Evolutionary conservation across 2,888 invertebrate genomes (phyloP).

Genomic region (Drosophila koepferae): DNA sequence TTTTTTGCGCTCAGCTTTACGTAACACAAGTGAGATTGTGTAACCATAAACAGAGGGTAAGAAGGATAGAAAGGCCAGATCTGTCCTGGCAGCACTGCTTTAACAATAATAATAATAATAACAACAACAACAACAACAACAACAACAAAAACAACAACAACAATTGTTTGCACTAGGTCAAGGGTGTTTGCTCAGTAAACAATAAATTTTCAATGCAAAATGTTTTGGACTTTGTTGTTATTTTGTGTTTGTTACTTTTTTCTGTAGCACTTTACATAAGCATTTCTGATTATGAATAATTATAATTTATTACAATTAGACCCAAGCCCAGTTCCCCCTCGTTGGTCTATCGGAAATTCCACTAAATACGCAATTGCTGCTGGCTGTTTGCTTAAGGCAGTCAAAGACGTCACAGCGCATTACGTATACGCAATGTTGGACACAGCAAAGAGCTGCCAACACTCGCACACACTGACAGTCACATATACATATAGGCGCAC

Average conservation of each 20-base stretch:
- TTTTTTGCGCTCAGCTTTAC: constrained; percentile 68
- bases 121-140: neutral
- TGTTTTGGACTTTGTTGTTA: constrained; percentile 1
- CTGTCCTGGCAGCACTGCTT: constrained; percentile 2
- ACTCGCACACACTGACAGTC: constrained; percentile 8
- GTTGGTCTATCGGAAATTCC: neutral
- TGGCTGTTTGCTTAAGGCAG: constrained; percentile 11
- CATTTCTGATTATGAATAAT: constrained; percentile 3
- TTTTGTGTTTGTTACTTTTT: neutral
- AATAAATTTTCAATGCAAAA: constrained; percentile 1
- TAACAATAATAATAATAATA: constrained; percentile 7
- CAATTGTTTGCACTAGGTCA: constrained; percentile 46
- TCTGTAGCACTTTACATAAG: neutral
- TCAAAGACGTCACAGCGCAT: constrained; percentile 76
- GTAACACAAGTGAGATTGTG: constrained; percentile 74
- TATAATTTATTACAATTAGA: constrained; percentile 16
- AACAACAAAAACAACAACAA: constrained; percentile 13
- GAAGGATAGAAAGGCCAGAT: constrained; percentile 12
- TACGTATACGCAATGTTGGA: constrained; percentile 71
- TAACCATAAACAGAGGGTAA: constrained; percentile 53
- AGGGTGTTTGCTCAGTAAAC: constrained; percentile 25
- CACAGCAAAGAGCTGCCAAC: constrained; percentile 7
- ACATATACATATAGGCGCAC: neutral
- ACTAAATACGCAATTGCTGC: constrained; percentile 49
- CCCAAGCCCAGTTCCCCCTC: neutral